Conservation (phyloP, 2,797 vertebrate genomes). For the Phrynocephalus guinanensis region DNA sequence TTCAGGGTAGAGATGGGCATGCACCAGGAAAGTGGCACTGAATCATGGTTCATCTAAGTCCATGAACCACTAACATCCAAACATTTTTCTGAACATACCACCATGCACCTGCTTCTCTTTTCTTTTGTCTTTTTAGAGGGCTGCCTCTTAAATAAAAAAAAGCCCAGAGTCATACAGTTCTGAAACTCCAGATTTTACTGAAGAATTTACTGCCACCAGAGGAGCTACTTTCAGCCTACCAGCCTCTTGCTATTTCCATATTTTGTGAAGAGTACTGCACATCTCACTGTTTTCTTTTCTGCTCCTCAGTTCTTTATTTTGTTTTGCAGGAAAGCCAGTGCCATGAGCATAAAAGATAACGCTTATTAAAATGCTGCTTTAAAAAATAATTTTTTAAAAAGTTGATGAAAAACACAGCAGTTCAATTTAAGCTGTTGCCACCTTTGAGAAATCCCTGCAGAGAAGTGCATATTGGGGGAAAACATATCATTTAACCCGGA, state of each 20-base stretch:
- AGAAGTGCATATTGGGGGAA: not conserved
- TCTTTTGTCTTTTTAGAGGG: no score
- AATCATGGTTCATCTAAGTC: no score
- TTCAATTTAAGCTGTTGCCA: not conserved
- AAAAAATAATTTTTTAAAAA: not conserved
- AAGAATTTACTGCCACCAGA: not conserved
- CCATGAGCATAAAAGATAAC: not conserved
- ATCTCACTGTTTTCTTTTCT: not conserved
- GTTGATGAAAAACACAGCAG: not conserved
- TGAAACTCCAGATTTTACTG: not conserved
- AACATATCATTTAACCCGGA: not conserved
- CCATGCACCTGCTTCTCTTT: no score
- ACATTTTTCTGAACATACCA: no score
- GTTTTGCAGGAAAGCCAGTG: not conserved
- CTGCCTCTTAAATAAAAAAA: no score
- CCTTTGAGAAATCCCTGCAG: not conserved
- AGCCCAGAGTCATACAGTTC: no score
- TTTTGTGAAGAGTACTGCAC: not conserved
- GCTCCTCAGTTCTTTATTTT: not conserved
- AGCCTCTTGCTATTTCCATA: not conserved
- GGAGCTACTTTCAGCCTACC: not conserved
- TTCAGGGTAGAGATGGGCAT: no score
- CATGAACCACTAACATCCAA: no score
- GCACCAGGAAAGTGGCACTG: no score
- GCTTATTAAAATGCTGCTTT: constrained; percentile 9